A percentile compares a stretch with the other conserved stretches of the same genome.
Evolutionary conservation across 2,888 invertebrate genomes (phyloP).

Genomic region (Epistrophe grossulariae): DNA sequence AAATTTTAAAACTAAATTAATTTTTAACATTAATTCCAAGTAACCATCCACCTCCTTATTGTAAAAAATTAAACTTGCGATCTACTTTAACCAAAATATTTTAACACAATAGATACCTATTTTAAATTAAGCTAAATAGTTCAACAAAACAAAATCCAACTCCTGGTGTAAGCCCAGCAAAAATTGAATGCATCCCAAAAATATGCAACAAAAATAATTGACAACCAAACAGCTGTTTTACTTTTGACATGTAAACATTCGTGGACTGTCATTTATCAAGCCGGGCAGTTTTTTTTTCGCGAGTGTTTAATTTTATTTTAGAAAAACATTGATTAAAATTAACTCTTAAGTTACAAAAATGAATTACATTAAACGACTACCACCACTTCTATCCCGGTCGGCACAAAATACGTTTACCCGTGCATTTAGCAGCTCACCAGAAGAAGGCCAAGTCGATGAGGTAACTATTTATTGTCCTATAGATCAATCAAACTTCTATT

Average conservation of each 20-base stretch:
- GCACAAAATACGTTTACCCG: constrained; percentile 19
- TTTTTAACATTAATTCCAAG: too few relatives aligned
- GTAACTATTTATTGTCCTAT: constrained; percentile 28
- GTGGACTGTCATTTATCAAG: too few relatives aligned
- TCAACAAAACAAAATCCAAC: too few relatives aligned
- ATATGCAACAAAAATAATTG: not conserved
- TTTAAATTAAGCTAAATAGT: too few relatives aligned
- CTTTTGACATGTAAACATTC: constrained; percentile 14
- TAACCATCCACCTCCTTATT: too few relatives aligned
- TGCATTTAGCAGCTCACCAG: constrained; percentile 28
- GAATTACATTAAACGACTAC: constrained; percentile 36
- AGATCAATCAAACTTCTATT: not conserved
- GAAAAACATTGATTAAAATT: not conserved
- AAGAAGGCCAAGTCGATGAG: constrained; percentile 35
- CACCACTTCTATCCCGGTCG: not conserved
- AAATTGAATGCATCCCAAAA: not conserved
- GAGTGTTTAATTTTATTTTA: not conserved
- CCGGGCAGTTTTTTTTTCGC: not conserved
- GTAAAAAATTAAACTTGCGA: too few relatives aligned
- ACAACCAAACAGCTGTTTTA: constrained; percentile 5
- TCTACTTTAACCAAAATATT: too few relatives aligned
- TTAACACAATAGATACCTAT: too few relatives aligned
- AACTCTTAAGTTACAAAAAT: constrained; percentile 10
- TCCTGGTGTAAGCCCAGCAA: constrained; percentile 6
- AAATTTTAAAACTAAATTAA: too few relatives aligned